phyloP scores from a whole-genome alignment of 2,113 vertebrate species.

The Pedionomus torquatus region DNA sequence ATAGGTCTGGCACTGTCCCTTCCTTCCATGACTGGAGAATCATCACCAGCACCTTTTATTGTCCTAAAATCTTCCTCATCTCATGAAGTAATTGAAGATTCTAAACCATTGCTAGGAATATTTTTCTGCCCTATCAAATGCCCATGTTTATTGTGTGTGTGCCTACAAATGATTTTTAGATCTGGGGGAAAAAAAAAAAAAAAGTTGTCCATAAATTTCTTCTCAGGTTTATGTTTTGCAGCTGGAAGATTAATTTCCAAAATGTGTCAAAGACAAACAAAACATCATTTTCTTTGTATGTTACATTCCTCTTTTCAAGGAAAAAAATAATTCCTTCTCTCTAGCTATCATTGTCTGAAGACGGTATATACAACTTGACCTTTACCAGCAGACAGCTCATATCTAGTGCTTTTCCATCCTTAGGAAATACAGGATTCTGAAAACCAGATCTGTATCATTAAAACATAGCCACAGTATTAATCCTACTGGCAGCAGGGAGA shows the following conservation, averaged over 20 bases:
- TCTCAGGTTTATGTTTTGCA: background rate
- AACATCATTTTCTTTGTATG: background rate
- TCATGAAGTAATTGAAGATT: background rate
- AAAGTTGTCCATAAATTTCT: background rate
- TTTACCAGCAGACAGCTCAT: background rate
- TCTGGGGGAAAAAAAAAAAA: background rate
- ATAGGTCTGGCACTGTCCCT: background rate
- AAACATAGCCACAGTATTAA: background rate
- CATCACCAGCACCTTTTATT: background rate
- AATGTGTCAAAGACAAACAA: background rate
- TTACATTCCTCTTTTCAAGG: background rate
- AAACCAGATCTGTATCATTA: background rate
- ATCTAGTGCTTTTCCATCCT: background rate
- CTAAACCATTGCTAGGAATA: background rate
- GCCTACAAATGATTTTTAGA: background rate
- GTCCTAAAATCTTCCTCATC: background rate
- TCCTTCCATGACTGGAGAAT: background rate
- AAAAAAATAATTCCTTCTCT: background rate
- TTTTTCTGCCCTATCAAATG: background rate
- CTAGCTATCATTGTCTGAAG: background rate
- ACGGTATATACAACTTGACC: background rate
- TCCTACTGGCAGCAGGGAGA: background rate
- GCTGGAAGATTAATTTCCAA: background rate
- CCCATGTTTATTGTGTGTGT: background rate
- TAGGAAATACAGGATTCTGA: background rate